Percentiles rank a stretch among this genome's conserved stretches.
These are phyloP conservation scores for Parotocinclus haroldoi DNA, from an alignment of 2,797 vertebrate genomes.

Conservation along the genomic window DNA sequence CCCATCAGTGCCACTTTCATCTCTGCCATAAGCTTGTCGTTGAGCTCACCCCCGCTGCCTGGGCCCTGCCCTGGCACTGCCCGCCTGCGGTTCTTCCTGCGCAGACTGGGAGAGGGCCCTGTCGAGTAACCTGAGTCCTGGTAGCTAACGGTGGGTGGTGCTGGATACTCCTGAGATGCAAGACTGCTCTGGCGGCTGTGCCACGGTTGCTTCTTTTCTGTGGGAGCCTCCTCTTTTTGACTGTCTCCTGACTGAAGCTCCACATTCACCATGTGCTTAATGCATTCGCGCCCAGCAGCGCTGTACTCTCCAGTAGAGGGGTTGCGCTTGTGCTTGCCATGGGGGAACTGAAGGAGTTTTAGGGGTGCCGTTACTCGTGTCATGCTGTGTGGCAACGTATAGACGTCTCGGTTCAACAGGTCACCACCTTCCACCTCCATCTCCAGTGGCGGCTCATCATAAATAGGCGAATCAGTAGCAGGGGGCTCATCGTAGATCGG, in stretches of 20 bases:
- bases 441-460: slow-evolving; percentile 75
- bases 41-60: slow-evolving; percentile 70
- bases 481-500: slow-evolving; percentile 79
- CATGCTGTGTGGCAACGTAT: slow-evolving; percentile 61
- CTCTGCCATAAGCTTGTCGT: slow-evolving; percentile 76
- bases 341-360: slow-evolving; percentile 70
- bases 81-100: slow-evolving; percentile 68
- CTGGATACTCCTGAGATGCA: slow-evolving; percentile 70
- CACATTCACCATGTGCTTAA: slow-evolving; percentile 78
- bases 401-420: slow-evolving; percentile 42
- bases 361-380: slow-evolving; percentile 54
- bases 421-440: slow-evolving; percentile 67
- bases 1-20: slow-evolving; percentile 72
- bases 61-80: slow-evolving; percentile 55
- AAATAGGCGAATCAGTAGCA: slow-evolving; percentile 68
- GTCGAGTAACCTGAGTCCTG: slow-evolving; percentile 81
- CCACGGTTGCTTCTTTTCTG: slow-evolving; percentile 75
- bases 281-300: slow-evolving; percentile 74
- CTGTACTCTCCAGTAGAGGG: slow-evolving; percentile 72
- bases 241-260: slow-evolving; percentile 52
- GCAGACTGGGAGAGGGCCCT: slow-evolving; percentile 75
- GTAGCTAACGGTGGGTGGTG: slow-evolving; percentile 61
- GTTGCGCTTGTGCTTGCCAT: slow-evolving; percentile 64
- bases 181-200: slow-evolving; percentile 73
- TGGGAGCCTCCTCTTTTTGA: slow-evolving; percentile 53